Conservation (phyloP, 2,113 vertebrate genomes). For the Poeciliopsis prolifica region DNA sequence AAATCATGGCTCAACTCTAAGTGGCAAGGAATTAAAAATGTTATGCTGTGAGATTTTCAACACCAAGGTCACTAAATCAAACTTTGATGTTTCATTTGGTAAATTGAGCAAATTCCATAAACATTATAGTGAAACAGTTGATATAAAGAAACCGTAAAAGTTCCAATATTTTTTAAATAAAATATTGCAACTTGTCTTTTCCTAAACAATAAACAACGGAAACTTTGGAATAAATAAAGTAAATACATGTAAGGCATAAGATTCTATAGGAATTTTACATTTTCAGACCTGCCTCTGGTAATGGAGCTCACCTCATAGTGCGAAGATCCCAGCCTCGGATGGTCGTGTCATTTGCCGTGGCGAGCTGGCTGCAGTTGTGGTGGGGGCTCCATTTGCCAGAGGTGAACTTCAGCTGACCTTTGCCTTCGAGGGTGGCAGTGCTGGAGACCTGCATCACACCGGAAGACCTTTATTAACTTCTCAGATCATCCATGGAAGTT, state of each 20-base stretch:
- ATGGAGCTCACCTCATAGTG: conserved; percentile 87
- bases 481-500: conserved; percentile 2
- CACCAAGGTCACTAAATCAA: neutral
- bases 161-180: neutral
- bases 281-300: neutral
- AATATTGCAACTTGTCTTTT: neutral
- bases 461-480: conserved; percentile 18
- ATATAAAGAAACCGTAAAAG: conserved; percentile 6
- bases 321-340: conserved; percentile 96
- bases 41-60: neutral
- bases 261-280: neutral
- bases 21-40: conserved; percentile 31
- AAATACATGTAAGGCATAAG: neutral
- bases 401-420: conserved; percentile 96
- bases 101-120: neutral
- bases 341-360: conserved; percentile 92
- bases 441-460: conserved; percentile 84
- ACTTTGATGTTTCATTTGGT: neutral
- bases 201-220: conserved; percentile 1
- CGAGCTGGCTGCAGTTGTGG: conserved; percentile 95
- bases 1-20: conserved; percentile 31
- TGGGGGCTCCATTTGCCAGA: conserved; percentile 96
- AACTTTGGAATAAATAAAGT: neutral
- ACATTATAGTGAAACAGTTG: neutral
- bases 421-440: conserved; percentile 90